phyloP scores from a whole-genome alignment of 2,888 invertebrate genomes.

The Drosophila atroscutellata region DNA sequence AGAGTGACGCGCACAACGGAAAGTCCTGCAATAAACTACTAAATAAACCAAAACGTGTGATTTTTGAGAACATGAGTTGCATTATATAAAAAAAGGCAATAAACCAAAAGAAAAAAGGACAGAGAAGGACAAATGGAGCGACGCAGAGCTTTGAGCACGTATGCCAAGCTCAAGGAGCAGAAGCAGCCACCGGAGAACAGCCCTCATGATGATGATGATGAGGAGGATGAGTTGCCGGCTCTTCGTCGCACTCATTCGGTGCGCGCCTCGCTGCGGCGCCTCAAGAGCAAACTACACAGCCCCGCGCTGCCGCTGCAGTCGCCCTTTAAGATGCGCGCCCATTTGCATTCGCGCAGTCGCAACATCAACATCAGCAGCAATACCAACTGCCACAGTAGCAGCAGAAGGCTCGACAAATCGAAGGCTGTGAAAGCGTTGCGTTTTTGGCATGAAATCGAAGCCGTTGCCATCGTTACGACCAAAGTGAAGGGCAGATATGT shows the following conservation, averaged over 20 bases:
- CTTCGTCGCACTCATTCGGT: slow-evolving; percentile 89
- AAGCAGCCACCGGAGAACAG: slow-evolving; percentile 21
- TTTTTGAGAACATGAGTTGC: not conserved
- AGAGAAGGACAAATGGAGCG: slow-evolving; percentile 72
- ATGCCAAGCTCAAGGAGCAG: slow-evolving; percentile 73
- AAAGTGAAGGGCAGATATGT: slow-evolving; percentile 60
- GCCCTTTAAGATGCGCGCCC: slow-evolving; percentile 80
- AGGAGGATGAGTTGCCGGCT: slow-evolving; percentile 51
- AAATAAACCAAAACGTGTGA: slow-evolving; percentile 1
- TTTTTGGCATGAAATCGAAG: slow-evolving; percentile 69
- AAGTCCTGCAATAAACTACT: slow-evolving; percentile 44
- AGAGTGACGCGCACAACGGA: slow-evolving; percentile 56
- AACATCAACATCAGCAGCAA: slow-evolving; percentile 22
- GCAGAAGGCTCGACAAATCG: slow-evolving; percentile 51
- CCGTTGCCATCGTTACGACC: slow-evolving; percentile 59
- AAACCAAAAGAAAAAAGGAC: slow-evolving; percentile 12
- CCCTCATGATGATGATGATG: slow-evolving; percentile 4
- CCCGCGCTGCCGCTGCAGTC: slow-evolving; percentile 74
- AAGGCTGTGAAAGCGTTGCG: slow-evolving; percentile 59
- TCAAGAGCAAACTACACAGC: slow-evolving; percentile 87
- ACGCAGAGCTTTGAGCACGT: slow-evolving; percentile 71
- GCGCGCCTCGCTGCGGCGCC: slow-evolving; percentile 89
- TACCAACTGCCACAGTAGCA: slow-evolving; percentile 23
- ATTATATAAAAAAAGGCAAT: slow-evolving; percentile 2
- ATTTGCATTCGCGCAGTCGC: slow-evolving; percentile 66